Percentiles rank a stretch among this genome's conserved stretches.
Conservation (phyloP, 2,797 vertebrate genomes). For the Tiaroga cobitis region DNA sequence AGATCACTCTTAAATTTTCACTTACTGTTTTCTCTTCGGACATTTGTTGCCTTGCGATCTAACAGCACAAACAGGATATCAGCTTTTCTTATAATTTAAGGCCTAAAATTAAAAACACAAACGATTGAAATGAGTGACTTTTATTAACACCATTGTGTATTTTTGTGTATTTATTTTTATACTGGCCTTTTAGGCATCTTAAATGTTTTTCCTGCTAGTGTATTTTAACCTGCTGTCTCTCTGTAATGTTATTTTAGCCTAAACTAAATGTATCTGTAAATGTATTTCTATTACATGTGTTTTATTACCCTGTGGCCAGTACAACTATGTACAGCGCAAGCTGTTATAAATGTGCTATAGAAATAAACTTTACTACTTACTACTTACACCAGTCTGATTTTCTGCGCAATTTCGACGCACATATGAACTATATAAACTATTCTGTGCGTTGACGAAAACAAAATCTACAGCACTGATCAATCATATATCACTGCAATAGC, state of each 20-base stretch:
- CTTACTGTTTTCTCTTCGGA: neutral
- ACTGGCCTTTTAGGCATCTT: too few relatives aligned
- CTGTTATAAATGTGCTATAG: too few relatives aligned
- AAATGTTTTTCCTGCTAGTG: too few relatives aligned
- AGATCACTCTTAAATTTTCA: neutral
- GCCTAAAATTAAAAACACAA: neutral
- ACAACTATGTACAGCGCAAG: too few relatives aligned
- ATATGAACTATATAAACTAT: slow-evolving; percentile 12
- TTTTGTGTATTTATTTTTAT: too few relatives aligned
- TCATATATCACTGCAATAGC: neutral
- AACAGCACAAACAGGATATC: neutral
- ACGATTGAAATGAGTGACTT: neutral
- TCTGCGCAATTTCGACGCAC: slow-evolving; percentile 39
- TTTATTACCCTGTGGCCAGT: too few relatives aligned
- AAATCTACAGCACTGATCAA: neutral
- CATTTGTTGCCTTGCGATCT: neutral
- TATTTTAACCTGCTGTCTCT: too few relatives aligned
- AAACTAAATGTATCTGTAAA: too few relatives aligned
- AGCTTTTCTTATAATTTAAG: neutral
- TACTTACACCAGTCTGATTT: neutral
- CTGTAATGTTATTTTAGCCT: too few relatives aligned
- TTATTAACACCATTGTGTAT: neutral
- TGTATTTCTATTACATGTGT: too few relatives aligned
- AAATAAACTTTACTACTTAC: too few relatives aligned
- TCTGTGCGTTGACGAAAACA: neutral